A percentile compares a stretch with the other conserved stretches of the same genome.
Evolutionary conservation across 2,113 vertebrate genomes (phyloP).

Genomic region (Numenius arquata): DNA sequence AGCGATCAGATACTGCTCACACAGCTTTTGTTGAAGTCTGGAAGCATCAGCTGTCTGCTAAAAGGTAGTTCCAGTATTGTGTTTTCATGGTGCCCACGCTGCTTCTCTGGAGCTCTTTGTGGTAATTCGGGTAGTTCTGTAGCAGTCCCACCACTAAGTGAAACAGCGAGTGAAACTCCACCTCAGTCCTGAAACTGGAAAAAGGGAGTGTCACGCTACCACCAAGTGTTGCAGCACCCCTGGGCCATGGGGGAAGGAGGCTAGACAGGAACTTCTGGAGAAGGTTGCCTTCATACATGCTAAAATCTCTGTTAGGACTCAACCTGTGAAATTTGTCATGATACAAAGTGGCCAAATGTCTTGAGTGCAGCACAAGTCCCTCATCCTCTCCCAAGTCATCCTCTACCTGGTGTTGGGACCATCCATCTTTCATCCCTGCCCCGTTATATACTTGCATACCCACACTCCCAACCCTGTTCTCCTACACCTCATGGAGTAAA

Average conservation of each 20-base stretch:
- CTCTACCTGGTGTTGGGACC: neutral
- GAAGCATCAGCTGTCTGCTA: neutral
- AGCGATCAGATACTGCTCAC: neutral
- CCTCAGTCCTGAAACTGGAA: neutral
- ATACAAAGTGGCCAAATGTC: neutral
- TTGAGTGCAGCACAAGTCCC: neutral
- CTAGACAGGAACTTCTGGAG: neutral
- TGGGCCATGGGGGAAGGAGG: neutral
- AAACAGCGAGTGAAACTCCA: neutral
- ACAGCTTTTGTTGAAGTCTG: neutral
- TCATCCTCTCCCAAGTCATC: neutral
- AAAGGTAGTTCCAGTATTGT: neutral
- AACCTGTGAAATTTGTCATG: neutral
- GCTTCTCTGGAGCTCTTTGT: neutral
- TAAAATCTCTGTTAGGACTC: neutral
- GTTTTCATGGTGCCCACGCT: neutral
- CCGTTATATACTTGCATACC: neutral
- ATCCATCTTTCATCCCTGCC: neutral
- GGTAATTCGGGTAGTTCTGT: neutral
- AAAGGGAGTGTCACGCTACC: neutral
- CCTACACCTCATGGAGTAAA: neutral
- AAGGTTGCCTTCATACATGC: neutral
- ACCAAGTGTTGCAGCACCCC: neutral
- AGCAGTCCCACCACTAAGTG: neutral
- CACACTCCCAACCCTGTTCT: neutral